Conservation (phyloP, 2,113 vertebrate species). For the Donacobius atricapilla region DNA sequence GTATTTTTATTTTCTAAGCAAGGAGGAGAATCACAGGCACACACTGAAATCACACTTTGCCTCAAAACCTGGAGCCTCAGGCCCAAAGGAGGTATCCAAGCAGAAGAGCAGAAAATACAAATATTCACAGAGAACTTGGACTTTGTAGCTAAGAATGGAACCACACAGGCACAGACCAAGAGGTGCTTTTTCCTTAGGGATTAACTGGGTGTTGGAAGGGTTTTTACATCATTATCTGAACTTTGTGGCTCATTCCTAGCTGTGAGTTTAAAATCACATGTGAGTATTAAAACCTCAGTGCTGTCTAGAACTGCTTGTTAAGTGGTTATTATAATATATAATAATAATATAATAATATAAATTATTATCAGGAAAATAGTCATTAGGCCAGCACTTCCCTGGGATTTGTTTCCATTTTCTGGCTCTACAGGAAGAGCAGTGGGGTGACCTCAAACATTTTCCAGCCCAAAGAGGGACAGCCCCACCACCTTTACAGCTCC, state of each 20-base stretch:
- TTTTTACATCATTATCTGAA: neutral
- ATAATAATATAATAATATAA: neutral
- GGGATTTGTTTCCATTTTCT: neutral
- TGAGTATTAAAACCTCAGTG: neutral
- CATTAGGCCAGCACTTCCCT: neutral
- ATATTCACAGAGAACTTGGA: neutral
- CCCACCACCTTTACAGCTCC: neutral
- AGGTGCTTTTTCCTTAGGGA: neutral
- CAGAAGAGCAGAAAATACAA: neutral
- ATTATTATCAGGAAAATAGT: neutral
- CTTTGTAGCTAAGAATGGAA: neutral
- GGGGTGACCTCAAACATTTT: neutral
- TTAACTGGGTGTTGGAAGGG: neutral
- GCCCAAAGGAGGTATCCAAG: neutral
- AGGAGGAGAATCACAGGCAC: neutral
- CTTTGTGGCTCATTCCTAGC: neutral
- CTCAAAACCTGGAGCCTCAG: neutral
- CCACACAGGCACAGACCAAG: neutral
- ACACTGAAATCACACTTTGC: neutral
- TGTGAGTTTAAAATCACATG: neutral
- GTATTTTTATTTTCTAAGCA: neutral
- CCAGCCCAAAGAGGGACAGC: neutral
- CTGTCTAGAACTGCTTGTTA: neutral
- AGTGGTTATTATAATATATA: neutral
- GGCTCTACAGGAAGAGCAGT: neutral